Evolutionary conservation across 1,140 invertebrate species (phyloP), one percentile per base, ranked within the genome.

Genomic region (Heliconius himera): DNA sequence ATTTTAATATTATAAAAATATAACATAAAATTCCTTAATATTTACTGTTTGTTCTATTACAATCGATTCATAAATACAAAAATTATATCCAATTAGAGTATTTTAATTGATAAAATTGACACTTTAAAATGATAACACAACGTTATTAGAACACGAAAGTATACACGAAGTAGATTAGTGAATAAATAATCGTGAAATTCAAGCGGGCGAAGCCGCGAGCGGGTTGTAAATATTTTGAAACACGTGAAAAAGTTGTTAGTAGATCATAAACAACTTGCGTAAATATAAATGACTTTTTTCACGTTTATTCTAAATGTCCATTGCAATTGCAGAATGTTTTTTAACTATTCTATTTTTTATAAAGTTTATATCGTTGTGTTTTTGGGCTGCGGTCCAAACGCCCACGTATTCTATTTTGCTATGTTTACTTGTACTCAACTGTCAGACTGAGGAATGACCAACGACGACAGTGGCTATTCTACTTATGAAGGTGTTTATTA

Each of bases 321-420:
- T 36, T 79, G 49, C 74, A 80, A 54, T n/a, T 76, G 77, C 56
- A 79, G 33, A 36, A 29, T 16, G 74, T 22, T 29, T 13, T n/a
- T 8, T 36, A 36, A 8, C 33, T 78, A 4, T 26, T 66, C 26
- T 66, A 78, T 73, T 79, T 82, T 84, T 80, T 78, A 70, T 78
- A 76, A 80, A 84, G 84, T 85, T 86, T 85, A 79, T 85, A 18
- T 26, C 60, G 26, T 66, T 72, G 81, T 78, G 81, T 78, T 70
- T 79, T 74, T 78, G 85, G 88, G 87, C 87, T 38, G 36, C 38
- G 1, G n/a, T 72, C 84, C 87, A 87, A 88, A 78, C 85, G 78
- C 88, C 88, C 82, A 87, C 87, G 78, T 29, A 20, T 20, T 51
- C 74, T 76, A 82, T 79, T 78, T 82, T 76, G 56, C 76, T 41